A percentile compares a stretch with the other conserved stretches of the same genome.
These are phyloP conservation scores for Tachina lurida DNA, from an alignment of 2,888 invertebrate genomes.

Conservation along the genomic window DNA sequence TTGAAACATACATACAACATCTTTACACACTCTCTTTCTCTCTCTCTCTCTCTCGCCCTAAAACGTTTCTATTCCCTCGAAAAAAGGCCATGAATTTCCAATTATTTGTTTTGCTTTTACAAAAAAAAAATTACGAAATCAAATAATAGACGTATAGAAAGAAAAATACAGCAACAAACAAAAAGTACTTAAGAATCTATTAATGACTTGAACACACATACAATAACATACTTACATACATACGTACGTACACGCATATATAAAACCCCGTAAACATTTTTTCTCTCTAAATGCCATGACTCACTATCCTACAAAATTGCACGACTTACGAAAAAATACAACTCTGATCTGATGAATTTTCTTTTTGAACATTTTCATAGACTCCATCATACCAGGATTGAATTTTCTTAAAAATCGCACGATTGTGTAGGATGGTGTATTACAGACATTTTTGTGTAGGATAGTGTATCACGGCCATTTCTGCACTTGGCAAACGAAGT, in stretches of 20 bases:
- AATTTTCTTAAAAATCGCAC: too few species aligned
- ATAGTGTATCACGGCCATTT: too few species aligned
- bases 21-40: not conserved
- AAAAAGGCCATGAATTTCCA: constrained; percentile 7
- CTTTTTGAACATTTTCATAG: too few species aligned
- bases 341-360: too few species aligned
- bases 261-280: not conserved
- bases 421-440: too few species aligned
- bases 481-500: too few species aligned
- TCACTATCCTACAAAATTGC: not conserved
- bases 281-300: too few species aligned
- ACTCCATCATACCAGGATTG: too few species aligned
- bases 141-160: not conserved
- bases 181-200: constrained; percentile 45
- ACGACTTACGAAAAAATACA: too few species aligned
- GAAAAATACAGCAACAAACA: not conserved
- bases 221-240: not conserved
- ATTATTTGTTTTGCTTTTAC: not conserved
- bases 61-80: not conserved
- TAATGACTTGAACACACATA: not conserved
- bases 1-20: not conserved
- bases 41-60: not conserved
- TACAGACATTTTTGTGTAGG: too few species aligned
- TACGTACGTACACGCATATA: not conserved
- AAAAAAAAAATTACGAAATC: constrained; percentile 29